These are phyloP conservation scores for Pristionchus japonicus DNA, from an alignment of 2,888 invertebrate species.

Conservation along the genomic window DNA sequence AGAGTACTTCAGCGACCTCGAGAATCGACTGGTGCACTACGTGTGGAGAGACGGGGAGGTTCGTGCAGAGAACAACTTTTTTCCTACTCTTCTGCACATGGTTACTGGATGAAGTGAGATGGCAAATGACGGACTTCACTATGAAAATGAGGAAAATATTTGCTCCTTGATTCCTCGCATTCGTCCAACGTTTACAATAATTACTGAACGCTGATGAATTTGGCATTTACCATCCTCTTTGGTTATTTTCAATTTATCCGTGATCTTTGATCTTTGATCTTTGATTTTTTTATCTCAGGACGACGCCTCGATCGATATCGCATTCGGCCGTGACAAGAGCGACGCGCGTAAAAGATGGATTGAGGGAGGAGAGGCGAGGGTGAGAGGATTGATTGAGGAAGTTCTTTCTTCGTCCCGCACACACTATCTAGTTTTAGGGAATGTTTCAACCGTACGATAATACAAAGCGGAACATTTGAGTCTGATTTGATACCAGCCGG, in stretches of 20 bases:
- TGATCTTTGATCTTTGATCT: background rate
- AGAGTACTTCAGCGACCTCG: slow-evolving; percentile 96
- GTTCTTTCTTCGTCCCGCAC: too few species aligned
- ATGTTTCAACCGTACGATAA: too few species aligned
- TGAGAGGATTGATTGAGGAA: background rate
- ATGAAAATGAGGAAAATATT: too few species aligned
- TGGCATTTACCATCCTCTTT: too few species aligned
- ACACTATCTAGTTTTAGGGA: too few species aligned
- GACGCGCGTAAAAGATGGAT: slow-evolving; percentile 97
- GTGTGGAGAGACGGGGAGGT: slow-evolving; percentile 78
- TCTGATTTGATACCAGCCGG: too few species aligned
- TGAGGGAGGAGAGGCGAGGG: slow-evolving; percentile 87
- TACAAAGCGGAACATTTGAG: too few species aligned
- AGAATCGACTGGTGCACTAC: slow-evolving; percentile 79
- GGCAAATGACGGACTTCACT: background rate
- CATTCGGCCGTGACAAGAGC: slow-evolving; percentile 91
- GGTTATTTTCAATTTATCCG: too few species aligned
- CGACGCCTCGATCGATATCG: slow-evolving; percentile 92
- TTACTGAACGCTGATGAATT: too few species aligned
- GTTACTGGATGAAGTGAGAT: background rate
- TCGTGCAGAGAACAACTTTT: background rate
- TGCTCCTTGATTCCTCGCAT: too few species aligned
- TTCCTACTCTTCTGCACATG: background rate
- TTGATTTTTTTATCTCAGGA: slow-evolving; percentile 79
- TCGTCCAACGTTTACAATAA: too few species aligned